Evolutionary conservation across 2,797 vertebrate genomes (phyloP).

Genomic region (Phrynocephalus vlangalii): DNA sequence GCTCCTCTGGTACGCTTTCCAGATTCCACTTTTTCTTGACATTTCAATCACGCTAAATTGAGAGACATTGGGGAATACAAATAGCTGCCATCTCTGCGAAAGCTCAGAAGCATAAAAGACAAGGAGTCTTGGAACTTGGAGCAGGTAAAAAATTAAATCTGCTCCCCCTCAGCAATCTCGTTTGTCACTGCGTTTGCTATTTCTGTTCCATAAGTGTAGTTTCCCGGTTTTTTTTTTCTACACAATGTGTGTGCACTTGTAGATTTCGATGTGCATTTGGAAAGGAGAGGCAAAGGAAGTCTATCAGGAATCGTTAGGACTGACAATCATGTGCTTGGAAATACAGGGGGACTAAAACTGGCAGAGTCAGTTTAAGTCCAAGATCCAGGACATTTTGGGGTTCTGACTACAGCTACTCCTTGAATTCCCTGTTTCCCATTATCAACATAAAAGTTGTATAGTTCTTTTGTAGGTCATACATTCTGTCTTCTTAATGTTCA

Average conservation of each 20-base stretch:
- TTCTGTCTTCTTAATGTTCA: too few relatives aligned
- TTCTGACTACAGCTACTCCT: too few relatives aligned
- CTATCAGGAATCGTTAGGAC: background rate
- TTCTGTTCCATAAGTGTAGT: background rate
- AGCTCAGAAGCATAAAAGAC: constrained; percentile 44
- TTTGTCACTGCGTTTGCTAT: background rate
- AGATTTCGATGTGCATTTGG: too few relatives aligned
- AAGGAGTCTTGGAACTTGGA: constrained; percentile 35
- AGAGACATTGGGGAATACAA: constrained; percentile 45
- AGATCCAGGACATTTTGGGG: too few relatives aligned
- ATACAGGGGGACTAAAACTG: background rate
- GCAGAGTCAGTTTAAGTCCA: too few relatives aligned
- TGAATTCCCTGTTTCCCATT: background rate
- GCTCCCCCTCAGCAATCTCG: background rate
- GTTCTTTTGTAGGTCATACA: too few relatives aligned
- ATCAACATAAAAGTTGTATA: too few relatives aligned
- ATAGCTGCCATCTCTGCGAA: constrained; percentile 40
- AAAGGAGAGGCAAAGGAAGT: background rate
- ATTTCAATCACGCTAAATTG: constrained; percentile 44
- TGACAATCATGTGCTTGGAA: background rate
- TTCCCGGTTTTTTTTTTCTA: too few relatives aligned
- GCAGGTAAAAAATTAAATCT: background rate
- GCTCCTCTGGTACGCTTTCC: constrained; percentile 26
- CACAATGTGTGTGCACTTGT: background rate
- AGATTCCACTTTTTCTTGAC: constrained; percentile 49